These are phyloP conservation scores for Hydrophis major DNA, from an alignment of 2,797 vertebrate genomes.

Conservation along the genomic window DNA sequence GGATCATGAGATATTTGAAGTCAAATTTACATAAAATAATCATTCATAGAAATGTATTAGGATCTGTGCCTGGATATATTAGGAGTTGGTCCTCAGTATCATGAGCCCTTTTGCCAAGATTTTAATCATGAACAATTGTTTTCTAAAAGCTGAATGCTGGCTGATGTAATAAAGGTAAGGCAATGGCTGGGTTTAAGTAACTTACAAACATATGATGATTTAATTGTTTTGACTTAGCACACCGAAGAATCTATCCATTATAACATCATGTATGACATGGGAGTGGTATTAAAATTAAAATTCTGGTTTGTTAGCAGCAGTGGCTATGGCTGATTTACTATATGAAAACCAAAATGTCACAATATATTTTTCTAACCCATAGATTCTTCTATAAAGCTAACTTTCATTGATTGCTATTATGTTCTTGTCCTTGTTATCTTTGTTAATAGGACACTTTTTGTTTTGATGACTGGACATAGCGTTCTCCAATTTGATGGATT, in stretches of 20 bases:
- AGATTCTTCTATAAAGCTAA: not conserved
- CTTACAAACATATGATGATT: not conserved
- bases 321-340: not conserved
- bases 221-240: not conserved
- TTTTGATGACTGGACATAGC: not conserved
- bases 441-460: not conserved
- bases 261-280: not conserved
- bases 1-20: not conserved
- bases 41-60: not conserved
- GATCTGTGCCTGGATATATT: not conserved
- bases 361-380: not conserved
- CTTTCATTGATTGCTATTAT: not conserved
- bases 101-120: not conserved
- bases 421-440: not conserved
- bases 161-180: not conserved
- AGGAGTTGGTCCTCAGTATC: not conserved
- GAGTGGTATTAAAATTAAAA: not conserved
- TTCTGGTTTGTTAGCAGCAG: not conserved
- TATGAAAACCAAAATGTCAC: not conserved
- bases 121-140: not conserved
- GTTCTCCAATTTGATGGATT: not conserved
- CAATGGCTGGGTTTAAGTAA: not conserved
- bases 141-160: not conserved
- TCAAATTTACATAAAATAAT: not conserved
- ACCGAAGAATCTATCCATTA: not conserved